Percentiles rank a stretch among this genome's conserved stretches.
These are phyloP conservation scores for Drosophila ambigua DNA, from an alignment of 1,140 invertebrate genomes.

Conservation along the genomic window DNA sequence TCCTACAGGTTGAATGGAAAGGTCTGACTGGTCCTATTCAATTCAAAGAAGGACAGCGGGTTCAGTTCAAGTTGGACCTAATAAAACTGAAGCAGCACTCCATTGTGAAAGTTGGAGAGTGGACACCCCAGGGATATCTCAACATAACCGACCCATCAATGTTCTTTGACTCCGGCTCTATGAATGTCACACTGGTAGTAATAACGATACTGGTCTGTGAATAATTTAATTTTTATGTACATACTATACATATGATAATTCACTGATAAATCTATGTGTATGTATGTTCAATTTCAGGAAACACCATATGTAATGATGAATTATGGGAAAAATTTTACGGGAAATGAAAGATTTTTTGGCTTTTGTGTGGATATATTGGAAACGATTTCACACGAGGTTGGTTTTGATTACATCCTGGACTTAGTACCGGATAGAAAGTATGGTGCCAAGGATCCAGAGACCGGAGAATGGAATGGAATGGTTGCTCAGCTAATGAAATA, in stretches of 20 bases:
- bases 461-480: conserved; percentile 98
- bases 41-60: conserved; percentile 93
- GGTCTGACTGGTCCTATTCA: conserved; percentile 95
- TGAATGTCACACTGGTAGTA: conserved; percentile 92
- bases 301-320: conserved; percentile 98
- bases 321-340: conserved; percentile 91
- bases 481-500: conserved; percentile 82
- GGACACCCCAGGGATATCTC: conserved; percentile 89
- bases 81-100: conserved; percentile 92
- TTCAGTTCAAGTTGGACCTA: conserved; percentile 93
- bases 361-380: conserved; percentile 98
- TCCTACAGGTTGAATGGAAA: conserved; percentile 83
- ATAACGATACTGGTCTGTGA: conserved; percentile 76
- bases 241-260: background rate
- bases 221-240: background rate
- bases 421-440: conserved; percentile 97
- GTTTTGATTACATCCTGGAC: conserved; percentile 96
- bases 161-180: conserved; percentile 91
- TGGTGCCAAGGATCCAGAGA: conserved; percentile 94
- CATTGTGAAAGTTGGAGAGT: conserved; percentile 89
- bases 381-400: conserved; percentile 92
- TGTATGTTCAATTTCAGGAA: conserved; percentile 86
- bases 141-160: conserved; percentile 93
- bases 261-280: background rate
- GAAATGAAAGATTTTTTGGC: conserved; percentile 96